Conservation (phyloP, 2,888 invertebrate genomes). For the Mesorhabditis spiculigera region DNA sequence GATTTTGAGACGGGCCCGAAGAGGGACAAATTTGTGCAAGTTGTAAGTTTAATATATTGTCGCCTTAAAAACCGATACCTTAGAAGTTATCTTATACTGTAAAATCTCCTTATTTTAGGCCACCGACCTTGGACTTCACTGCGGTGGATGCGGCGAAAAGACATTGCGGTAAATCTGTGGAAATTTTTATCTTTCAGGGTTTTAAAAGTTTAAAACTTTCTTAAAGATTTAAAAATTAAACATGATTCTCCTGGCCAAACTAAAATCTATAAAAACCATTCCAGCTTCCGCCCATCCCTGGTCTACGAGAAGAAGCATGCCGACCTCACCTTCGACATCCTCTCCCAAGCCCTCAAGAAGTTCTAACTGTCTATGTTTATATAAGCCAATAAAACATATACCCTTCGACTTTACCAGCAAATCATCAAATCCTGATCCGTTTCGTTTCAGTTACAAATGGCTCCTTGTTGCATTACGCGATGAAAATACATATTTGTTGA, state of each 20-base stretch:
- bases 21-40: conserved; percentile 40
- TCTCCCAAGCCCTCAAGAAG: conserved; percentile 62
- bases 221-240: too few species aligned
- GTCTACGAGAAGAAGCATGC: conserved; percentile 82
- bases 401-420: too few species aligned
- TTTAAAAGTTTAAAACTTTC: too few species aligned
- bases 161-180: conserved; percentile 71
- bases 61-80: neutral
- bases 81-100: neutral
- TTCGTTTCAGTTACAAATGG: too few species aligned
- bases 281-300: conserved; percentile 77
- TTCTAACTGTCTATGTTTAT: conserved; percentile 16
- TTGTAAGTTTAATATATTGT: neutral
- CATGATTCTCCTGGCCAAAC: too few species aligned
- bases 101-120: conserved; percentile 28
- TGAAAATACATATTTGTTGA: too few species aligned
- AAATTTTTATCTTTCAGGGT: neutral
- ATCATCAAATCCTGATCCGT: too few species aligned
- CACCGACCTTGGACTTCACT: conserved; percentile 69
- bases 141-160: conserved; percentile 79
- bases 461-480: too few species aligned
- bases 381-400: too few species aligned
- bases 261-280: neutral
- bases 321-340: conserved; percentile 78
- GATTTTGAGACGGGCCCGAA: conserved; percentile 40